Evolutionary conservation across 2,113 vertebrate genomes (phyloP), one percentile per base, ranked within the genome.

Genomic region (Entosphenus tridentatus): DNA sequence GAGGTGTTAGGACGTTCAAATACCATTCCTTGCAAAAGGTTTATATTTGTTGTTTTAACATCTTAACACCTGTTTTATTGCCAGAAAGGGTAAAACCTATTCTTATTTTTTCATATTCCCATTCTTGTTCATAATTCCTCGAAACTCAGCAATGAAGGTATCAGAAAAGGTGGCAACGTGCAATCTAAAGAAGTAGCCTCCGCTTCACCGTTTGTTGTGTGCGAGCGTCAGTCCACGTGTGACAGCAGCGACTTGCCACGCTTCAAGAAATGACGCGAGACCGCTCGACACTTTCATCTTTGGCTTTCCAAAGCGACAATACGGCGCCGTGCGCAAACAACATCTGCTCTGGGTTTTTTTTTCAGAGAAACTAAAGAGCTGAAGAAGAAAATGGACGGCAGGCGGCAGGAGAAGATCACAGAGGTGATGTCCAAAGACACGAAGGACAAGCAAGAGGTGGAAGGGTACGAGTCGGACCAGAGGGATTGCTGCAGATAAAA

Each of bases 291-390:
- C 4, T 7, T 39, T 39, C 39, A 39, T 39, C 39, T 39, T 39
- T 7, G 39, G 39, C 39, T 39, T 9, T 65, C 14, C 17, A 17
- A 65, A 8, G 14, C 59, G 14, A 70, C 55, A 16, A 16, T 55
- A 55, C 2, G 69, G 9, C 12, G 55, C 17, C 17, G 8, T 65
- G 14, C 14, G 8, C 17, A n/a, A 65, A 8, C 59, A 14, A 65
- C 59, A 14, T 2, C 59, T n/a, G 7, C 59, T 65, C 17, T 65
- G 59, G 14, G 5, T 7, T 8, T 65, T 65, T n/a, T 12, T 12
- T 57, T 13, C 71, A 91, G 86, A 74, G 87, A 91, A 78, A 89
- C 87, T 80, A 87, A 86, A 68, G 88, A 89, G 55, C 78, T 91
- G 5, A 83, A 87, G 78, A 89, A 82, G 77, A 85, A 86, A 56